Conservation (phyloP, 1,140 invertebrate species). For the Temnothorax curvispinosus region DNA sequence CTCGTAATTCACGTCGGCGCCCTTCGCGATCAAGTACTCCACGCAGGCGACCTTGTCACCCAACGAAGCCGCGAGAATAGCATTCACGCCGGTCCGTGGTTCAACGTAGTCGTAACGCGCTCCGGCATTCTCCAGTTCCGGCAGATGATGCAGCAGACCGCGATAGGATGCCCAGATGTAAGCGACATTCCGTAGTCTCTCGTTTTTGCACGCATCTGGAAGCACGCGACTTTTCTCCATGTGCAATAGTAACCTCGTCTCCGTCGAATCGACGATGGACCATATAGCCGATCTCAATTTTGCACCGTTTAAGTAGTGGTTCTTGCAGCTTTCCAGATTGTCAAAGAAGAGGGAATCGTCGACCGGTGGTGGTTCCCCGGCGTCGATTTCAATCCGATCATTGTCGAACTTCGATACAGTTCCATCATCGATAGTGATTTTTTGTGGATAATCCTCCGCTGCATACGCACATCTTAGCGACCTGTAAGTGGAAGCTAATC, state of each 20-base stretch:
- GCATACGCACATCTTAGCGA: slow-evolving; percentile 65
- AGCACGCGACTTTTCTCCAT: slow-evolving; percentile 81
- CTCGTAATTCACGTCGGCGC: slow-evolving; percentile 78
- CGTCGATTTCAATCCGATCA: slow-evolving; percentile 80
- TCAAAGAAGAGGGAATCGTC: slow-evolving; percentile 83
- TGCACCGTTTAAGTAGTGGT: slow-evolving; percentile 82
- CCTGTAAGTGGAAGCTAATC: slow-evolving; percentile 74
- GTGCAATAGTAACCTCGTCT: slow-evolving; percentile 82
- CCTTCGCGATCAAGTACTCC: slow-evolving; percentile 80
- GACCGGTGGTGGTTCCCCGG: slow-evolving; percentile 80
- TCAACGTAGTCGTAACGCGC: slow-evolving; percentile 79
- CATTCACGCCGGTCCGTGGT: slow-evolving; percentile 79
- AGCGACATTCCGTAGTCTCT: slow-evolving; percentile 77
- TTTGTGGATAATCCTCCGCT: slow-evolving; percentile 58
- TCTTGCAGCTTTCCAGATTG: slow-evolving; percentile 79
- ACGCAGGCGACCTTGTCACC: slow-evolving; percentile 79
- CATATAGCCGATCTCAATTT: slow-evolving; percentile 84
- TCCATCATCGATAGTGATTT: slow-evolving; percentile 52
- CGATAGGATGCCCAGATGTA: slow-evolving; percentile 83
- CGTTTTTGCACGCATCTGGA: slow-evolving; percentile 21
- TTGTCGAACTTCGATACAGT: slow-evolving; percentile 37
- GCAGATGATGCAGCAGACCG: slow-evolving; percentile 76
- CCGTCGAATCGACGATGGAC: slow-evolving; percentile 79
- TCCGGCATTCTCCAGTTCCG: slow-evolving; percentile 77
- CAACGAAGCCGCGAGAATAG: slow-evolving; percentile 78